Base-by-base conservation (phyloP, 2,888 invertebrate species). In the Rhingia campestris region DNA sequence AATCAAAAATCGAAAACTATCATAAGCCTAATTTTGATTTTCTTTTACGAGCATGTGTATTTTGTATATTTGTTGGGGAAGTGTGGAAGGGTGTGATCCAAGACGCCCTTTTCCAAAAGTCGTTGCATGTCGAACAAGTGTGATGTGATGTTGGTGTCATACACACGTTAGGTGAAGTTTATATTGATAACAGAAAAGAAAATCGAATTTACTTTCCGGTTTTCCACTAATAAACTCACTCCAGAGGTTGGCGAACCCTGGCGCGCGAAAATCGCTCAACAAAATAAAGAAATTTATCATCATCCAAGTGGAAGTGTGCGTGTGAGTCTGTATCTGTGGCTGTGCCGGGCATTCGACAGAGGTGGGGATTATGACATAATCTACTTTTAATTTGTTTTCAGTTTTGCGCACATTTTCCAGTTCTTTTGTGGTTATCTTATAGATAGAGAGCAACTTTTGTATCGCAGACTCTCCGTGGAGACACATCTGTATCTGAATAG, bases 381-480 rank as follows among this genome's bases (percentile, higher is more conserved):
- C 82, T 74, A 58, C 69, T 74, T 79, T 79, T 79, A 82, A 82
- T 82, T 79, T 64, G 73, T 69, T 79, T 82, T 79, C 66, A 66
- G 54, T 76, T 81, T 81, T 81, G 54, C 58, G 75, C 58, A 51
- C 43, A 59, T 51, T 70, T 81, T 81, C 41, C 59, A 59, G 33
- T 56, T 61, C 9, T 63, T 56, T 54, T 61, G n/a, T n/a, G 30
- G 30, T 32, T 10, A 53, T 22, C 22, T 22, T 22, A 22, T 22
- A 32, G 14, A 67, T 59, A 74, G 22, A 2, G 22, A 1, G 22
- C 22, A 22, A 22, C 22, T 22, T 22, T 39, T 6, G 9, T 61
- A 66, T 67, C 41, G 49, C 69, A 58, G 77, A 72, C 70, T 79
- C 59, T 37, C 22, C 22, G 39, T 53, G 58, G 72, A 66, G 58